phyloP scores from a whole-genome alignment of 2,888 invertebrate genomes.

The Athripsodes cinereus region DNA sequence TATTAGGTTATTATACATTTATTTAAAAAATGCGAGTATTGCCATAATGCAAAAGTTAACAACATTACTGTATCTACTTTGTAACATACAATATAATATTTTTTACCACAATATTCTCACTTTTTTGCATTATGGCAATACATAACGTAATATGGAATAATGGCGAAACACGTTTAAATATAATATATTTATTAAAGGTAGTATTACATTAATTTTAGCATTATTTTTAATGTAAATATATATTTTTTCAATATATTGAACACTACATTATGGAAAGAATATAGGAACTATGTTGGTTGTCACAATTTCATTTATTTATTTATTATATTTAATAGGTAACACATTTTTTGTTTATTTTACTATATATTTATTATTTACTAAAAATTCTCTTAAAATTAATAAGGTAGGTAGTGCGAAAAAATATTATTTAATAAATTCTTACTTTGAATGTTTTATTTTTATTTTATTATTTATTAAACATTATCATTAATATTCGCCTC shows the following conservation, averaged over 20 bases:
- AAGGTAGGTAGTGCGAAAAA: constrained; percentile 1
- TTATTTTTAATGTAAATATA: constrained; percentile 19
- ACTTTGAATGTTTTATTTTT: no score
- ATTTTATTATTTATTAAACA: no score
- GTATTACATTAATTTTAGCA: no score
- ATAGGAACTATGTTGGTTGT: constrained; percentile 29
- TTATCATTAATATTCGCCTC: not conserved
- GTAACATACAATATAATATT: constrained; percentile 1
- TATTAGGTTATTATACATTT: no score
- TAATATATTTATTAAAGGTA: no score
- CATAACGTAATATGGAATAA: no score
- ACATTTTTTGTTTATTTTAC: not conserved
- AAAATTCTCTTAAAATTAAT: no score
- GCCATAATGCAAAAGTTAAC: not conserved
- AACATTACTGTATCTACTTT: not conserved
- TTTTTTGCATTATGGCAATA: not conserved
- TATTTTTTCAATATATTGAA: constrained; percentile 45
- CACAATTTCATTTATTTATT: constrained; percentile 23
- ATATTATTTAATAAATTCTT: not conserved
- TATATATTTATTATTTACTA: no score
- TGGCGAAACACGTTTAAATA: not conserved
- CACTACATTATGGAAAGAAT: constrained; percentile 28
- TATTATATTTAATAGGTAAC: not conserved
- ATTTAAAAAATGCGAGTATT: no score
- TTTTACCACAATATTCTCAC: not conserved